Evolutionary conservation across 2,797 vertebrate species (phyloP).

Genomic region (Diplodus puntazzo): DNA sequence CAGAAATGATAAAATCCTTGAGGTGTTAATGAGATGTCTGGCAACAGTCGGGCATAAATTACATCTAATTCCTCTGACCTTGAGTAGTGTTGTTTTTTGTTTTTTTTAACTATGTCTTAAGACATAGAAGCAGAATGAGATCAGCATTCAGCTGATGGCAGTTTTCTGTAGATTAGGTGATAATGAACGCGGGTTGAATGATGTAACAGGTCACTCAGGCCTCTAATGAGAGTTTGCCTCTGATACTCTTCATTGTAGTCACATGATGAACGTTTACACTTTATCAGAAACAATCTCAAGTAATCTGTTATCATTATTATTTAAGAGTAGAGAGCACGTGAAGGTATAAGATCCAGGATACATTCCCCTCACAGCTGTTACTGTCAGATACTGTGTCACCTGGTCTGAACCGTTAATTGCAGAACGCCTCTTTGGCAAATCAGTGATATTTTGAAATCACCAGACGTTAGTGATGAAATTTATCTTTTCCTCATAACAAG

Average conservation of each 20-base stretch:
- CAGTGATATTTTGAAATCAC: not conserved
- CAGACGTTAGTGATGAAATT: not conserved
- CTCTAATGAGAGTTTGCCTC: too few species aligned
- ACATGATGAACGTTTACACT: not conserved
- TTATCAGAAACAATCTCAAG: not conserved
- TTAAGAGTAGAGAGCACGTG: not conserved
- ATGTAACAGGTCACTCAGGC: not conserved
- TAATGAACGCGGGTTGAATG: too few species aligned
- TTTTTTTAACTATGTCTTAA: not conserved
- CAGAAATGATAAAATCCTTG: not conserved
- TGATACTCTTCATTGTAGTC: too few species aligned
- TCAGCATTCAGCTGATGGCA: constrained; percentile 2
- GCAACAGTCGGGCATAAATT: not conserved
- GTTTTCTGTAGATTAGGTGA: not conserved
- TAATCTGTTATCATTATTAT: not conserved
- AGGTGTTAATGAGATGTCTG: constrained; percentile 10
- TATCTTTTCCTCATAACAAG: not conserved
- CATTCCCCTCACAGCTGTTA: too few species aligned
- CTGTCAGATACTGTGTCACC: too few species aligned
- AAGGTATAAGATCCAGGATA: not conserved
- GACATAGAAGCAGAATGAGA: not conserved
- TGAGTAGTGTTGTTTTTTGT: not conserved
- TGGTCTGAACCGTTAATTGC: not conserved
- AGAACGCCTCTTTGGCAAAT: not conserved
- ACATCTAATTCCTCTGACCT: not conserved